Percentiles rank a stretch among this genome's conserved stretches.
Evolutionary conservation across 2,113 vertebrate species (phyloP).

Genomic region (Cyanoderma ruficeps): DNA sequence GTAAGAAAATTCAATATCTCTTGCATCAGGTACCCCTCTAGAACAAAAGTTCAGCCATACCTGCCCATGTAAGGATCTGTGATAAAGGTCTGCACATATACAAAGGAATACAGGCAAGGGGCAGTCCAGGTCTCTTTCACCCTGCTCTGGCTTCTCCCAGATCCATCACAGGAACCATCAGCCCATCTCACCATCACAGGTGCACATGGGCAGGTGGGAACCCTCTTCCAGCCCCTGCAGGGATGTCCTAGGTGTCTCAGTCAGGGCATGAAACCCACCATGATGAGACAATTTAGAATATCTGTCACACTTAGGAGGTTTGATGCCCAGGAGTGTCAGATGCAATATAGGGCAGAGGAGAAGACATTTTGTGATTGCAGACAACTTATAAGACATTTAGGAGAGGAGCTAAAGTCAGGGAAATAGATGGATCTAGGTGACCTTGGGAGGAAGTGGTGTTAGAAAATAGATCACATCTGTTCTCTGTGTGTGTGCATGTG

Average conservation of each 20-base stretch:
- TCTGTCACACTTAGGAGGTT: not conserved
- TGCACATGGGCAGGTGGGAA: not conserved
- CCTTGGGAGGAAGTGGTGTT: not conserved
- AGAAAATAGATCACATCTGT: not conserved
- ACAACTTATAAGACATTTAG: not conserved
- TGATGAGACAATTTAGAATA: rapidly evolving
- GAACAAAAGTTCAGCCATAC: not conserved
- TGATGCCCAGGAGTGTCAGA: not conserved
- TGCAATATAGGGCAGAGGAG: not conserved
- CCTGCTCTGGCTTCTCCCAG: not conserved
- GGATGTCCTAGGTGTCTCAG: not conserved
- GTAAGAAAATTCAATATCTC: not conserved
- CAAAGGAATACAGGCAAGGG: not conserved
- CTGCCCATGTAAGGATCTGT: not conserved
- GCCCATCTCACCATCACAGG: not conserved
- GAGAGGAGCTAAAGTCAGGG: not conserved
- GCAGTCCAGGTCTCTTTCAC: not conserved
- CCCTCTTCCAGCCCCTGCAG: not conserved
- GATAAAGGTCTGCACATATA: not conserved
- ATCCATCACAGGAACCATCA: not conserved
- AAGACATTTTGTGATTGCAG: not conserved
- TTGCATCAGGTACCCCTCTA: not conserved
- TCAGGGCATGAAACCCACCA: not conserved
- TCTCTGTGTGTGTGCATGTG: not conserved
- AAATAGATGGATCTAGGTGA: not conserved